Conservation (phyloP, 2,888 invertebrate species). For the Horisme vitalbata region DNA sequence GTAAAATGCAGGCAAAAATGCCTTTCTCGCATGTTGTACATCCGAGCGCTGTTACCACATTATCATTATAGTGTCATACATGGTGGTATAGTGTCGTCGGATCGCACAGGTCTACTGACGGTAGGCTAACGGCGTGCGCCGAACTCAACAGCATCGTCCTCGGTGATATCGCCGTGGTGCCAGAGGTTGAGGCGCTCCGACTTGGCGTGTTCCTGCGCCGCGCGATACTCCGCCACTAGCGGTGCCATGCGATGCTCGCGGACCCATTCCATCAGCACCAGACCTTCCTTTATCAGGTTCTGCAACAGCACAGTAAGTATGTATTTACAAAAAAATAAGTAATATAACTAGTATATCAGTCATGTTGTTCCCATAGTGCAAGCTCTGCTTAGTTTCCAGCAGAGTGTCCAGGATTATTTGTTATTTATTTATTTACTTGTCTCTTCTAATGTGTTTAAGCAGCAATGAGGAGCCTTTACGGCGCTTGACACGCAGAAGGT, state of each 20-base stretch:
- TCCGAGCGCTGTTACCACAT: too few species aligned
- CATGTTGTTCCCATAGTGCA: too few species aligned
- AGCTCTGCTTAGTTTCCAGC: too few species aligned
- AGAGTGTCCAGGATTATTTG: too few species aligned
- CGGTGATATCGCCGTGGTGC: conserved; percentile 99
- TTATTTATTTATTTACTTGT: not conserved
- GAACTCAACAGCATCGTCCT: conserved; percentile 89
- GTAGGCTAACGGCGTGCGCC: conserved; percentile 68
- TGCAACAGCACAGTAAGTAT: conserved; percentile 68
- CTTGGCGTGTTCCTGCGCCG: conserved; percentile 94
- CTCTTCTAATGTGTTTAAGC: too few species aligned
- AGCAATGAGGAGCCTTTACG: too few species aligned
- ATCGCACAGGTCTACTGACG: too few species aligned
- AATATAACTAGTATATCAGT: too few species aligned
- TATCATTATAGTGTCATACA: too few species aligned
- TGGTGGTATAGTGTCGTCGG: too few species aligned
- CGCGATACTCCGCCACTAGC: conserved; percentile 91
- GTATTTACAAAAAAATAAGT: too few species aligned
- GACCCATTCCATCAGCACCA: conserved; percentile 90
- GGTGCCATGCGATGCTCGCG: conserved; percentile 92
- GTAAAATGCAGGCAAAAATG: not conserved
- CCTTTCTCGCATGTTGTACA: not conserved
- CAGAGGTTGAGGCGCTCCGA: conserved; percentile 94
- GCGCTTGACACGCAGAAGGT: too few species aligned
- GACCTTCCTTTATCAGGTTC: conserved; percentile 92